Evolutionary conservation across 2,113 vertebrate genomes (phyloP).

Genomic region (Miniopterus natalensis): DNA sequence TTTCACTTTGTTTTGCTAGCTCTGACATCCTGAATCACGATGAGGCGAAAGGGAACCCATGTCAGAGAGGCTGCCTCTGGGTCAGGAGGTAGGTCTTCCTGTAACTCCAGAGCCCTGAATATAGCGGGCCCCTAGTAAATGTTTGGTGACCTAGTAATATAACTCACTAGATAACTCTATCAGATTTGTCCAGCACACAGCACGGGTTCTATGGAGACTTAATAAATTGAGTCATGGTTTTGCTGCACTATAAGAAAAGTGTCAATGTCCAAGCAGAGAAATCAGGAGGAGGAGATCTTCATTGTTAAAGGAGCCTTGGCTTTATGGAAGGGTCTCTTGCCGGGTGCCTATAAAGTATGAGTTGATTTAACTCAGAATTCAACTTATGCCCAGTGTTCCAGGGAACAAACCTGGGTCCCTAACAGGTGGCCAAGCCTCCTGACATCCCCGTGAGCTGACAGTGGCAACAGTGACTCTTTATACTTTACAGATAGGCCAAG

Average conservation of each 20-base stretch:
- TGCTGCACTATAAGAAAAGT: neutral
- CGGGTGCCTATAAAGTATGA: neutral
- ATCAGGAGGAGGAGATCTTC: neutral
- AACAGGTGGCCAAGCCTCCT: neutral
- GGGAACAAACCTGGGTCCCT: neutral
- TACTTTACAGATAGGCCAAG: neutral
- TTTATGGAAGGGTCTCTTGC: neutral
- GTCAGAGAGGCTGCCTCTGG: neutral
- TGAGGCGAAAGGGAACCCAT: neutral
- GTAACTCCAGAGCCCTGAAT: neutral
- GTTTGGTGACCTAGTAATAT: neutral
- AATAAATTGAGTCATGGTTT: neutral
- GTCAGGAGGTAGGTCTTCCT: neutral
- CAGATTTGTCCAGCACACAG: neutral
- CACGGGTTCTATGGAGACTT: neutral
- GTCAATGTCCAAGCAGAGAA: neutral
- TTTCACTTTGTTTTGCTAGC: neutral
- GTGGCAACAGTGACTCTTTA: neutral
- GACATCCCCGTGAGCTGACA: neutral
- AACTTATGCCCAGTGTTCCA: neutral
- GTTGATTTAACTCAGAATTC: conserved; percentile 27
- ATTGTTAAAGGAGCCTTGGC: neutral
- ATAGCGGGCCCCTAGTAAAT: neutral
- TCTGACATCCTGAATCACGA: neutral
- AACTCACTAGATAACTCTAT: neutral